These are phyloP conservation scores for Crossaster papposus DNA, from an alignment of 53 echinoderm and acorn worm species.

Conservation along the genomic window DNA sequence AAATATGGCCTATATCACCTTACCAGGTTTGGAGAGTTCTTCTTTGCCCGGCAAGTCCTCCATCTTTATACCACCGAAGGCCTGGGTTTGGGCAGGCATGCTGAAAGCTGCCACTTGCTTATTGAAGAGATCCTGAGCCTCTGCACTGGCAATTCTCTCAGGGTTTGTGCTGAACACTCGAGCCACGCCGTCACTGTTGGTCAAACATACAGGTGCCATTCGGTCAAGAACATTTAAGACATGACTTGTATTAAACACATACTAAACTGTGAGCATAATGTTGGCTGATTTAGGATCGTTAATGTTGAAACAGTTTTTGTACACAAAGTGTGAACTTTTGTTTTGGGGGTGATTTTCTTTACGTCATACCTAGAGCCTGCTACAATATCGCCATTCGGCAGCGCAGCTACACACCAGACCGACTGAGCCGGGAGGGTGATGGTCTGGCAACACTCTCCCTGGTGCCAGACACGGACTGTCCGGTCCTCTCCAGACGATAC, in stretches of 20 bases:
- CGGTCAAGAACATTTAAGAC: background rate
- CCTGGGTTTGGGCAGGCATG: slow-evolving; percentile 91
- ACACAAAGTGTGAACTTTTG: background rate
- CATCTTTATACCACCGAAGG: slow-evolving; percentile 92
- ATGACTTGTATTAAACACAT: background rate
- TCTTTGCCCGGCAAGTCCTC: slow-evolving; percentile 92
- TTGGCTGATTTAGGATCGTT: background rate
- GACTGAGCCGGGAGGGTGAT: slow-evolving; percentile 93
- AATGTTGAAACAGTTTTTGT: background rate
- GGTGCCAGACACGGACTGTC: slow-evolving; percentile 84
- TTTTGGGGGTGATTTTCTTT: background rate
- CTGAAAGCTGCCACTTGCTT: slow-evolving; percentile 84
- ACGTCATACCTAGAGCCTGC: slow-evolving; percentile 84
- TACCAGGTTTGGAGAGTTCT: slow-evolving; percentile 88
- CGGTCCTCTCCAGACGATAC: slow-evolving; percentile 89
- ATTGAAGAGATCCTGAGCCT: slow-evolving; percentile 76
- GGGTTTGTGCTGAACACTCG: slow-evolving; percentile 79
- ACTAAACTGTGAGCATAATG: background rate
- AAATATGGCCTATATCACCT: background rate
- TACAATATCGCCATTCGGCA: slow-evolving; percentile 89
- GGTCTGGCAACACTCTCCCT: slow-evolving; percentile 76
- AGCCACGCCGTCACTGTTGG: slow-evolving; percentile 80
- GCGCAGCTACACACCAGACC: slow-evolving; percentile 82
- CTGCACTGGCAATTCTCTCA: slow-evolving; percentile 72
- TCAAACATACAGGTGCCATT: background rate